Base-by-base conservation (phyloP, 2,797 vertebrate genomes). In the Coregonus ussuriensis region DNA sequence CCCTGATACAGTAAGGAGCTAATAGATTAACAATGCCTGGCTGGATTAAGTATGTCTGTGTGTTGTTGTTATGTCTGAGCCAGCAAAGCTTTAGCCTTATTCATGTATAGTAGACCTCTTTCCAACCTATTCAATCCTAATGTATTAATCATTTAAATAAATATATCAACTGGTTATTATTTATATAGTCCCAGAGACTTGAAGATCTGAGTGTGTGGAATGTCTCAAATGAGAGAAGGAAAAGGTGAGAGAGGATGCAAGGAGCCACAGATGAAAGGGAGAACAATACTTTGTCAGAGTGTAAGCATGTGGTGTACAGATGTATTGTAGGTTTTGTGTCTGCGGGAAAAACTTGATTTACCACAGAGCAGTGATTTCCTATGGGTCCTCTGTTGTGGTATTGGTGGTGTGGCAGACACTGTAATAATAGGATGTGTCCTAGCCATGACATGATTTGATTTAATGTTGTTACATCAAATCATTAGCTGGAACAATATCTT, bases 11-110 rank as follows among this genome's bases (percentile, higher is more conserved):
- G 7, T 81, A 72, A 86, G 85, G 33, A 56, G 52, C 78, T 66
- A 18, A 51, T 21, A 71, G 52, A 81, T 81, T 78, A 80, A 78
- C 71, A 79, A 62, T 73, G 77, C n/a, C 80, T 76, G 76, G 37
- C 78, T 77, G 74, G 47, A 47, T 77, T 77, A 15, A 53, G 56
- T 62, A 54, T 79, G 81, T 6, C 47, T 54, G 62, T 56, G 74
- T 78, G 70, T 69, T 84, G 70, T 69, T 84, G 21, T 59, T 75
- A 67, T 68, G 66, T 68, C 29, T 67, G 65, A 67, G 62, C 16
- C 76, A 82, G 71, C 63, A 79, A 75, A 53, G 68, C 1, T 21
- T 74, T 31, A 4, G 4, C 33, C 9, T 47, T 47, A 47, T 47
- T 9, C 2, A 3, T 47, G 11, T 13, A 47, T 13, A 47, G 41